Evolutionary conservation across 1,140 invertebrate genomes (phyloP), one percentile per base, ranked within the genome.

Genomic region (Ips typographus): DNA sequence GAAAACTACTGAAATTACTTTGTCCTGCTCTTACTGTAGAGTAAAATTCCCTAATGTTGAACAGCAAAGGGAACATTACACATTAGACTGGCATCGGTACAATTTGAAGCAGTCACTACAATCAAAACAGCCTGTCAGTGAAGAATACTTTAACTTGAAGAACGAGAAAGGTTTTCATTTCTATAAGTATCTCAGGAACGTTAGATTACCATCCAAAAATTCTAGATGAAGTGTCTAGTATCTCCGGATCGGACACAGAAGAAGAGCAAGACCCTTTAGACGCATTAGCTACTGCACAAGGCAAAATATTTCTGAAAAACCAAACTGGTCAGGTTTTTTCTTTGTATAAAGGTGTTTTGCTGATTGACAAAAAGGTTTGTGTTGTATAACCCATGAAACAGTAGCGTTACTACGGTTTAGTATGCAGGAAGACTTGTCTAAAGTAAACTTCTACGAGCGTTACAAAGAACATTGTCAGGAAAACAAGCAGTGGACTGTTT

Each of bases 221-320:
- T 73, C 4, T 72, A 88, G 89, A 88, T 80, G 89, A 91, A 76
- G 83, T 90, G 51, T 92, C 90, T 2, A 93, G 90, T 81, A 87
- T 91, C 70, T 92, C 90, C 2, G 90, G 89, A 36, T 90, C 88
- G 67, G 90, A 91, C 66, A 85, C 85, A 3, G 82, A 84, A 65
- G 82, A 84, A 7, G 82, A 83, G 5, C 82, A 79, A 3, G 82
- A 83, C 41, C 77, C 77, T n/a, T 84, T 82, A 7, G 86, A 88
- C 71, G 75, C 84, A 44, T 83, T 85, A 72, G 82, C 84, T 4
- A 83, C 84, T 3, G 85, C 86, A 47, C 87, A 87, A 75, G 87
- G 89, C 2, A 89, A 91, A 79, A 85, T 91, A 0, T 91, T 90
- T 72, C 89, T 92, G 71, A 86, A 88, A 71, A 92, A 91, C 75